These are phyloP conservation scores for Labeo rohita DNA, from an alignment of 2,113 vertebrate genomes.

Conservation along the genomic window DNA sequence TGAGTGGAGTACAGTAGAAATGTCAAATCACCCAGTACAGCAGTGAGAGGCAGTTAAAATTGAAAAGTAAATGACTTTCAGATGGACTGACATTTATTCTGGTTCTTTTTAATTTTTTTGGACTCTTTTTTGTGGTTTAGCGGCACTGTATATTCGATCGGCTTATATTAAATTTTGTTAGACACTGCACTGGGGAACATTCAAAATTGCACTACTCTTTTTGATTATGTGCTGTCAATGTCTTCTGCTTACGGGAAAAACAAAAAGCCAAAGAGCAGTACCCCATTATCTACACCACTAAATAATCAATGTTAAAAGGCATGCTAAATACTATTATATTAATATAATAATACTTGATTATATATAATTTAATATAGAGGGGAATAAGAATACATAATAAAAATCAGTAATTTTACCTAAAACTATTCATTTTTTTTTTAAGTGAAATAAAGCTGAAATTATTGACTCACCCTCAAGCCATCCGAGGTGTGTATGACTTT, in stretches of 20 bases:
- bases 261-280: neutral
- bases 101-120: neutral
- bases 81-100: neutral
- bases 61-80: constrained; percentile 8
- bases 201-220: neutral
- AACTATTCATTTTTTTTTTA: neutral
- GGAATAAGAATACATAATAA: neutral
- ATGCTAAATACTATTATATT: neutral
- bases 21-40: neutral
- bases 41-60: neutral
- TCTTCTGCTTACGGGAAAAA: neutral
- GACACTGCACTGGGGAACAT: neutral
- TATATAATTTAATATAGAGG: neutral
- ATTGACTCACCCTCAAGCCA: too few relatives aligned
- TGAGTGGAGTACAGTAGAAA: neutral
- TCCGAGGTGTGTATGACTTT: too few relatives aligned
- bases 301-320: neutral
- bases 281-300: neutral
- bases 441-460: neutral
- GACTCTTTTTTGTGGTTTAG: neutral
- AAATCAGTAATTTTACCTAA: neutral
- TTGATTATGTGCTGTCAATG: neutral
- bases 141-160: neutral
- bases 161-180: constrained; percentile 1
- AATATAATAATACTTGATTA: neutral